Evolutionary conservation across 2,797 vertebrate genomes (phyloP), one percentile per base, ranked within the genome.

Genomic region (Molossus molossus): DNA sequence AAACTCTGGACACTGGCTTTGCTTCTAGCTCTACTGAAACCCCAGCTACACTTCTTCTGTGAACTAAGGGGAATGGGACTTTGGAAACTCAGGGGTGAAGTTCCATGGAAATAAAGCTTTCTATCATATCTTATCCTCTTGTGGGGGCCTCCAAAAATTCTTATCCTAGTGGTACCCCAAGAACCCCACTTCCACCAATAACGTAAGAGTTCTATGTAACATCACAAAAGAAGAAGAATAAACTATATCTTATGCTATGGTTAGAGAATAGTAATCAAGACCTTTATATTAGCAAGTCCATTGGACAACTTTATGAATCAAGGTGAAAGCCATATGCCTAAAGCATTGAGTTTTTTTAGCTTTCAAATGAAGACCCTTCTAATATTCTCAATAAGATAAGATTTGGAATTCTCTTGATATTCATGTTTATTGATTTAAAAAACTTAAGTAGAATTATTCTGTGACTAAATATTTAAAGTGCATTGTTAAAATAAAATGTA

Each of bases 401-500:
- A 83, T 12, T 76, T 91, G 2, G 10, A 76, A 89, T 33, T 89
- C 8, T 67, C 64, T 58, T 62, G 13, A 50, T 91, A 27, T 48
- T 69, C 7, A 45, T 69, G 20, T 87, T 50, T 25, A 80, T 57
- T 93, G 25, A 65, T 23, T 73, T 53, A 37, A 40, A 90, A 84
- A 72, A 62, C 14, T 23, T 57, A 64, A 87, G 20, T 21, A 50
- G 53, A 91, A 94, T 85, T 82, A 57, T 90, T 62, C 33, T 86
- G 9, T 62, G 18, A 50, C 48, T 75, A 85, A 64, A 88, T 72
- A 15, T 62, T 91, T 85, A 76, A 67, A n/a, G 5, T 77, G 9
- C 25, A 87, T 57, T 60, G 9, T 55, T 82, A 73, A 18, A 25
- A 45, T 58, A 60, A 76, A 90, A 83, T 37, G 45, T 77, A 27